Percentiles rank a stretch among this genome's conserved stretches.
Evolutionary conservation across 2,797 vertebrate species (phyloP).

Genomic region (Podarcis lilfordi): DNA sequence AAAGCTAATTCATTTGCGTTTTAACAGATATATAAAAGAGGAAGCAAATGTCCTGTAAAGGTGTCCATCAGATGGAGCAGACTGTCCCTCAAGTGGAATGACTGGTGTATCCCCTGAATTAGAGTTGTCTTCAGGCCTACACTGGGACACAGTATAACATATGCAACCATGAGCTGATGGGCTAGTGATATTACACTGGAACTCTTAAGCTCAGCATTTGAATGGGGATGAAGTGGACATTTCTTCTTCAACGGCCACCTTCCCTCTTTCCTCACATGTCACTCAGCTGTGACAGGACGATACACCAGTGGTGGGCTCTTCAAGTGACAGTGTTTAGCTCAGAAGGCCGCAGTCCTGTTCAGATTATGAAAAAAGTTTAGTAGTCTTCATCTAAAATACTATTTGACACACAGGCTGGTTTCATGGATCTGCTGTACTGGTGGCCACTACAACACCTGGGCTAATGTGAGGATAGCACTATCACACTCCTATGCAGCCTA

Average conservation of each 20-base stretch:
- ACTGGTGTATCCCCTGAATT: no score
- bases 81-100: no score
- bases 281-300: neutral
- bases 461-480: neutral
- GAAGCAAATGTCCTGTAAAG: neutral
- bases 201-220: neutral
- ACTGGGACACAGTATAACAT: neutral
- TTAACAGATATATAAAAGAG: slow-evolving; percentile 27
- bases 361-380: neutral
- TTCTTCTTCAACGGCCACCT: neutral
- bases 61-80: neutral
- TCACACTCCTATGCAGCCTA: neutral
- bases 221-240: neutral
- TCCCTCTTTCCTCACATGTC: neutral
- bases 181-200: neutral
- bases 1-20: neutral
- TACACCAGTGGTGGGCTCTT: neutral
- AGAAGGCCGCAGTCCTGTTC: neutral
- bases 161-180: neutral
- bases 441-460: neutral
- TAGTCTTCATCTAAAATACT: neutral
- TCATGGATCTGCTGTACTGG: neutral
- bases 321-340: neutral
- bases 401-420: neutral
- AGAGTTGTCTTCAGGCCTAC: neutral